Evolutionary conservation across 2,113 vertebrate species (phyloP).

Genomic region (Gnathonemus echidnorhynchus): DNA sequence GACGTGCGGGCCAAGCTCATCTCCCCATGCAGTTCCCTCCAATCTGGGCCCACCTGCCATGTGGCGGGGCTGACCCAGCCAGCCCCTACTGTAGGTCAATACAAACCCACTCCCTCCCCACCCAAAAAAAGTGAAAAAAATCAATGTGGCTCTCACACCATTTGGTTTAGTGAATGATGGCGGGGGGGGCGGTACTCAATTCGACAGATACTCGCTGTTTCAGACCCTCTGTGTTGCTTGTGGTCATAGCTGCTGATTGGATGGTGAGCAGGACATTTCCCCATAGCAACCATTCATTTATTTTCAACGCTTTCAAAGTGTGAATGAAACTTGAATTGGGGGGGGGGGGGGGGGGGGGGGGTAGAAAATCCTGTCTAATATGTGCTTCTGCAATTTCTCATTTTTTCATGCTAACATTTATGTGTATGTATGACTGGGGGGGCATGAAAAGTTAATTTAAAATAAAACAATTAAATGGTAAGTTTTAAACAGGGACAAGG

Average conservation of each 20-base stretch:
- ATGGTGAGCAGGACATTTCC: neutral
- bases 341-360: neutral
- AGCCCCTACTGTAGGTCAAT: neutral
- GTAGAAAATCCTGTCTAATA: neutral
- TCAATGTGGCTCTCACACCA: neutral
- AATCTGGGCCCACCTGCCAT: neutral
- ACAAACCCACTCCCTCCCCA: neutral
- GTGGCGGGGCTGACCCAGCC: neutral
- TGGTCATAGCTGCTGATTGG: neutral
- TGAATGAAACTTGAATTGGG: neutral
- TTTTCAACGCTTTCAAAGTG: neutral
- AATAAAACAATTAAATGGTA: neutral
- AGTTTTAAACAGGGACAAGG: neutral
- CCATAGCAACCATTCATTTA: neutral
- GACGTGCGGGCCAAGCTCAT: constrained; percentile 9
- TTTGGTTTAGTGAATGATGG: too few relatives aligned
- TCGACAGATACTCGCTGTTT: neutral
- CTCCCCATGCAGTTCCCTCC: constrained; percentile 15
- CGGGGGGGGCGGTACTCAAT: neutral
- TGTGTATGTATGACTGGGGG: neutral
- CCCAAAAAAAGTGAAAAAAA: neutral
- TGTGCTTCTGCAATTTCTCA: neutral
- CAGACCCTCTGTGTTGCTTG: neutral
- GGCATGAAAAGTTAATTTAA: neutral
- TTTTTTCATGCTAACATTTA: neutral